Conservation (phyloP, 2,113 vertebrate species). For the Tor tambroides region DNA sequence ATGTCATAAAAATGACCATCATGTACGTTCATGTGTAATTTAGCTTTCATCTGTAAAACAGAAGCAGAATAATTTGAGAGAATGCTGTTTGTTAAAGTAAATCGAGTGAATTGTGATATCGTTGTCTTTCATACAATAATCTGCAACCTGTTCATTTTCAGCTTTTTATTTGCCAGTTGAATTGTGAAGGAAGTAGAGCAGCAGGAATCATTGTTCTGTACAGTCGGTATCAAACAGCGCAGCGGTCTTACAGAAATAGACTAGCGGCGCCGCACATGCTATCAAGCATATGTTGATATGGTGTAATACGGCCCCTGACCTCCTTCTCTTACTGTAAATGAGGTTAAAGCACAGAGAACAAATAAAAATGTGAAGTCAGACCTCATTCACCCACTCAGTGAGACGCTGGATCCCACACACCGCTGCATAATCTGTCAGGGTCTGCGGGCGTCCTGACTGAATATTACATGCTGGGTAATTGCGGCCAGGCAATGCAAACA, state of each 20-base stretch:
- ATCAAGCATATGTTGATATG: constrained; percentile 39
- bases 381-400: constrained; percentile 19
- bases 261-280: neutral
- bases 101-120: neutral
- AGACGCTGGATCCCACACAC: constrained; percentile 45
- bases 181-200: neutral
- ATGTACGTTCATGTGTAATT: neutral
- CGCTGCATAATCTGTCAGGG: constrained; percentile 53
- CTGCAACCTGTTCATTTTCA: neutral
- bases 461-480: constrained; percentile 40
- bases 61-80: neutral
- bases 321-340: constrained; percentile 36
- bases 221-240: neutral
- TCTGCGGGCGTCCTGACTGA: constrained; percentile 13
- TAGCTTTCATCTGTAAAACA: neutral
- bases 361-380: constrained; percentile 40
- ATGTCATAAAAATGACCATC: neutral
- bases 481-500: constrained; percentile 36
- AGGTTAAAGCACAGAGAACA: constrained; percentile 36
- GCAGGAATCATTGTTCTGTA: neutral
- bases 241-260: neutral
- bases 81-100: neutral
- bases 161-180: neutral
- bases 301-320: constrained; percentile 33
- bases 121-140: neutral